Evolutionary conservation across 2,113 vertebrate genomes (phyloP).

Genomic region (Barnardius zonarius): DNA sequence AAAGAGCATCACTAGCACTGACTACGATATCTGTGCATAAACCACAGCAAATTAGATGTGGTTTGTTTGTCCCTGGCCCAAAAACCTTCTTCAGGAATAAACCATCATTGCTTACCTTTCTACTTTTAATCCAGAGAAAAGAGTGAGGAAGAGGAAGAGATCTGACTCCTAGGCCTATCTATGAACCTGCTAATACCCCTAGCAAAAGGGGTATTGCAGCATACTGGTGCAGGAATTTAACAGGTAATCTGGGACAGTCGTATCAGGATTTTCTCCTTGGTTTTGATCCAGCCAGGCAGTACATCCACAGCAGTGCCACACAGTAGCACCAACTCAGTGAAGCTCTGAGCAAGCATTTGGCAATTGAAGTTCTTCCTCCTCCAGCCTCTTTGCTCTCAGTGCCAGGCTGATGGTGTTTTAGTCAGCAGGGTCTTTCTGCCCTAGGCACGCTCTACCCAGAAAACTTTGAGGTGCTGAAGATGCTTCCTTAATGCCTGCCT

Average conservation of each 20-base stretch:
- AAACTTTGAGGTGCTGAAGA: background rate
- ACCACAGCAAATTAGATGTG: background rate
- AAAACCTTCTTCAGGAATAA: background rate
- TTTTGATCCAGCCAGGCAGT: background rate
- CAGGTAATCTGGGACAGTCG: background rate
- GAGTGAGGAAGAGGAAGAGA: background rate
- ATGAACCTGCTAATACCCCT: background rate
- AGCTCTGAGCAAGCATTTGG: background rate
- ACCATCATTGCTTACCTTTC: background rate
- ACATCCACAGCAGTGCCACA: fast-evolving
- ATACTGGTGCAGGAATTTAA: background rate
- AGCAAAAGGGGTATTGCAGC: background rate
- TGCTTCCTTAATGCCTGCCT: fast-evolving
- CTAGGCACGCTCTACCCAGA: background rate
- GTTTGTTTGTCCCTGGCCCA: background rate
- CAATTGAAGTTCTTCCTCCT: background rate
- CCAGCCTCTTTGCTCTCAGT: background rate
- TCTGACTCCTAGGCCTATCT: background rate
- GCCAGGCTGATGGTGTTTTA: background rate
- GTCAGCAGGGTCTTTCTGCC: background rate
- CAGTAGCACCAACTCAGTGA: background rate
- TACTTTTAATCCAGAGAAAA: background rate
- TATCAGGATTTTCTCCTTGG: fast-evolving
- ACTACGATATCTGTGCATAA: background rate
- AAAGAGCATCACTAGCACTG: background rate